Percentiles rank a stretch among this genome's conserved stretches.
Evolutionary conservation across 1,140 invertebrate genomes (phyloP).

Genomic region (Drosophila equinoxialis): DNA sequence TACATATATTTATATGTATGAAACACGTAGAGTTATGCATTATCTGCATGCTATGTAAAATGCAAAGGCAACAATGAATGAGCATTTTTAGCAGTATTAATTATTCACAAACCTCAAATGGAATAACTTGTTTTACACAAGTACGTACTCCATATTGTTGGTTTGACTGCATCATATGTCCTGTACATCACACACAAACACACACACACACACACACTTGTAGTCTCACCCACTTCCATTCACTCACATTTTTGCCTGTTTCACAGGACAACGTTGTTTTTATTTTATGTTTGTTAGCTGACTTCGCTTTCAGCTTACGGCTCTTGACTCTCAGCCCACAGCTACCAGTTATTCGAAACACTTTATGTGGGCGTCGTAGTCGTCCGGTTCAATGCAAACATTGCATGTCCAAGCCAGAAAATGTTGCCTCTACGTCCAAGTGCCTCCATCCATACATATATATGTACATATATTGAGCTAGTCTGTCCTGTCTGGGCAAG

Average conservation of each 20-base stretch:
- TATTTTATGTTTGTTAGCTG: conserved; percentile 49
- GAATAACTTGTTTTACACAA: conserved; percentile 75
- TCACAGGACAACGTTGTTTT: conserved; percentile 36
- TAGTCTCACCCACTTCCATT: conserved; percentile 2
- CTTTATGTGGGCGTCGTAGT: conserved; percentile 36
- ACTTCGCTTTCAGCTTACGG: conserved; percentile 1
- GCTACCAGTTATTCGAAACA: conserved; percentile 4
- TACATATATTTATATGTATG: background rate
- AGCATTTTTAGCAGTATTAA: conserved; percentile 75
- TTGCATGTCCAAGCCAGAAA: conserved; percentile 62
- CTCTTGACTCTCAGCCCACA: conserved; percentile 1
- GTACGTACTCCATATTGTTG: conserved; percentile 76
- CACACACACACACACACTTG: conserved; percentile 10
- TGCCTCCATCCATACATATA: background rate
- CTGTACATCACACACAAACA: conserved; percentile 29
- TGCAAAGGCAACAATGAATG: conserved; percentile 52
- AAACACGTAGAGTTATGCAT: conserved; percentile 1
- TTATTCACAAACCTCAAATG: conserved; percentile 77
- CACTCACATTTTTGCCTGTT: background rate
- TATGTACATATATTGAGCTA: background rate
- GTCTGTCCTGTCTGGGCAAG: background rate
- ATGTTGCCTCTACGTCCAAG: conserved; percentile 31
- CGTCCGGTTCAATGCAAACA: conserved; percentile 35
- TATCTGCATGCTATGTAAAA: conserved; percentile 30
- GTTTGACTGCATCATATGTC: conserved; percentile 67